Conservation (phyloP, 2,113 vertebrate genomes). For the Otis tarda region DNA sequence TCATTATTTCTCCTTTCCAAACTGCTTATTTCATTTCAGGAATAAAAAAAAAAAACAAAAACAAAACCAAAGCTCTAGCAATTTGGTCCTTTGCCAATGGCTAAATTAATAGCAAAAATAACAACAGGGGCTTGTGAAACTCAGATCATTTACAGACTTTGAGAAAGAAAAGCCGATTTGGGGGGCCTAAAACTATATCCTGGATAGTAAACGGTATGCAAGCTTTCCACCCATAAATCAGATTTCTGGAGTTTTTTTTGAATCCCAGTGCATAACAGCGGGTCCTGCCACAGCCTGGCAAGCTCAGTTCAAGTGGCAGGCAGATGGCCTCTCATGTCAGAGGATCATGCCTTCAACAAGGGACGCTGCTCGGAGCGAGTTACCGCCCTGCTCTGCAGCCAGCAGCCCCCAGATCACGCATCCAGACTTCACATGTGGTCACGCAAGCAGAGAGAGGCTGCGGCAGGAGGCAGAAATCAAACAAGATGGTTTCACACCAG, state of each 20-base stretch:
- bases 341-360: background rate
- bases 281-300: background rate
- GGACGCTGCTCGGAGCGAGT: background rate
- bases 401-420: background rate
- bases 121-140: slow-evolving; percentile 51
- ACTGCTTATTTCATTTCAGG: slow-evolving; percentile 29
- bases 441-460: background rate
- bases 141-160: background rate
- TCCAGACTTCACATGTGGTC: background rate
- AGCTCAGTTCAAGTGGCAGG: background rate
- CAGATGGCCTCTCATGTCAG: background rate
- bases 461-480: background rate
- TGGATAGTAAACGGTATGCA: background rate
- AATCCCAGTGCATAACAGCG: background rate
- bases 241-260: background rate
- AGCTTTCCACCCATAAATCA: slow-evolving; percentile 7
- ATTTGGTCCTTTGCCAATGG: background rate
- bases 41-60: background rate
- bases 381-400: background rate
- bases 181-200: background rate
- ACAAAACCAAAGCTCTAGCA: slow-evolving; percentile 4
- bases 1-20: slow-evolving; percentile 18
- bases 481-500: background rate
- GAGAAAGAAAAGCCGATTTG: slow-evolving; percentile 5
- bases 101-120: slow-evolving; percentile 65